These are phyloP conservation scores for Polypedilum vanderplanki DNA, from an alignment of 1,140 invertebrate genomes.

Conservation along the genomic window DNA sequence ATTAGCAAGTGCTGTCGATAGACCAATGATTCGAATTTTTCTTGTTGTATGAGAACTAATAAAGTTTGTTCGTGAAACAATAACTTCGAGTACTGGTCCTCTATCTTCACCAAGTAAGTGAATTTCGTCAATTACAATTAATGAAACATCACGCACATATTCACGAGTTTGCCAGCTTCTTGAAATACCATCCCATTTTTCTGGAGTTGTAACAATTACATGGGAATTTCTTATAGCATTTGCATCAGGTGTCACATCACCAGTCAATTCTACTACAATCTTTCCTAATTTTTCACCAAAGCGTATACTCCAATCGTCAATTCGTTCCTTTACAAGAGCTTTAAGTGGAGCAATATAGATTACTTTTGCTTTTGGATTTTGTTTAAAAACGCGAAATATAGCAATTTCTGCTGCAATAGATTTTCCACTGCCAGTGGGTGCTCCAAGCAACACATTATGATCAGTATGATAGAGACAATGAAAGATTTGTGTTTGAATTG, in stretches of 20 bases:
- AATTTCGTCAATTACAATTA: constrained; percentile 98
- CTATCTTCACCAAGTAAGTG: constrained; percentile 89
- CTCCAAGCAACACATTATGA: constrained; percentile 88
- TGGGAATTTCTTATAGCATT: constrained; percentile 73
- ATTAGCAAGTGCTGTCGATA: constrained; percentile 97
- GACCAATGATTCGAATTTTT: constrained; percentile 79
- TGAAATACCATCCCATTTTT: constrained; percentile 99
- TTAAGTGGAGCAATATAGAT: constrained; percentile 99
- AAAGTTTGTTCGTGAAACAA: constrained; percentile 83
- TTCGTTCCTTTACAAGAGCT: constrained; percentile 92
- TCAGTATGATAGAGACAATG: constrained; percentile 94
- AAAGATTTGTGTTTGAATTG: constrained; percentile 98
- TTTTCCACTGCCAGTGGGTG: constrained; percentile 98
- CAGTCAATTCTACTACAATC: constrained; percentile 93
- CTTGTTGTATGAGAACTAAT: constrained; percentile 78
- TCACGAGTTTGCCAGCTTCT: constrained; percentile 93
- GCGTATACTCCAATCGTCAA: constrained; percentile 92
- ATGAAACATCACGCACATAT: constrained; percentile 86
- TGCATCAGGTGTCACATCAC: constrained; percentile 91
- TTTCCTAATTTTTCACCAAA: constrained; percentile 63
- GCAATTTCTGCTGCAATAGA: constrained; percentile 97
- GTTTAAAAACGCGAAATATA: constrained; percentile 87
- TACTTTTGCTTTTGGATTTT: constrained; percentile 77
- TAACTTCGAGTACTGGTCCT: constrained; percentile 78
- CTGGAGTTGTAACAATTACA: constrained; percentile 96